Evolutionary conservation across 2,888 invertebrate genomes (phyloP).

Genomic region (Cyclophora punctaria): DNA sequence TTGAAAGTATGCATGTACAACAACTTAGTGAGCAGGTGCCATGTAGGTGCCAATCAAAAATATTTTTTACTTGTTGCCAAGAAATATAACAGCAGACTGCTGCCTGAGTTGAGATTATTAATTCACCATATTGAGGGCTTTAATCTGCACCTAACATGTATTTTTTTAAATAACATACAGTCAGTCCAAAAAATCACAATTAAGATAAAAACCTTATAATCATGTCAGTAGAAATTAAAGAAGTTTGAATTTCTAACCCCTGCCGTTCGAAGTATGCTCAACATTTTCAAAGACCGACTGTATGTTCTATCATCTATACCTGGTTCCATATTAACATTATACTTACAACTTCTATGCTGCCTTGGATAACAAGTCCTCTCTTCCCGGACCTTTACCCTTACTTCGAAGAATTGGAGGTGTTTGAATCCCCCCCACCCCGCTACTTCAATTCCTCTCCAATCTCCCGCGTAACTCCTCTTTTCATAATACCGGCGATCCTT

Average conservation of each 20-base stretch:
- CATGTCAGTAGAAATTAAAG: no score
- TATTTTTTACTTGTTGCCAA: no score
- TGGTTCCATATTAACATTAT: conserved; percentile 10
- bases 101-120: neutral
- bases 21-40: no score
- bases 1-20: no score
- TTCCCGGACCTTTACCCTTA: conserved; percentile 55
- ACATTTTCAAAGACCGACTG: no score
- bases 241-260: no score
- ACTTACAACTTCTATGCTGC: conserved; percentile 50
- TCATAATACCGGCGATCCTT: neutral
- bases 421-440: conserved; percentile 49
- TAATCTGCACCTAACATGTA: neutral
- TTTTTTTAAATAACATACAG: neutral
- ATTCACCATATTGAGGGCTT: neutral
- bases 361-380: conserved; percentile 37
- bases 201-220: no score
- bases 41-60: no score
- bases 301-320: no score
- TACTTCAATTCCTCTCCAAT: conserved; percentile 31
- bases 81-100: no score
- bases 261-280: no score
- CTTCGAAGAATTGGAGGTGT: conserved; percentile 54
- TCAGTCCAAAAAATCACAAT: no score
- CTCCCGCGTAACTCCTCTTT: neutral